Percentiles rank a stretch among this genome's conserved stretches.
Conservation (phyloP, 2,113 vertebrate genomes). For the Canis aureus region DNA sequence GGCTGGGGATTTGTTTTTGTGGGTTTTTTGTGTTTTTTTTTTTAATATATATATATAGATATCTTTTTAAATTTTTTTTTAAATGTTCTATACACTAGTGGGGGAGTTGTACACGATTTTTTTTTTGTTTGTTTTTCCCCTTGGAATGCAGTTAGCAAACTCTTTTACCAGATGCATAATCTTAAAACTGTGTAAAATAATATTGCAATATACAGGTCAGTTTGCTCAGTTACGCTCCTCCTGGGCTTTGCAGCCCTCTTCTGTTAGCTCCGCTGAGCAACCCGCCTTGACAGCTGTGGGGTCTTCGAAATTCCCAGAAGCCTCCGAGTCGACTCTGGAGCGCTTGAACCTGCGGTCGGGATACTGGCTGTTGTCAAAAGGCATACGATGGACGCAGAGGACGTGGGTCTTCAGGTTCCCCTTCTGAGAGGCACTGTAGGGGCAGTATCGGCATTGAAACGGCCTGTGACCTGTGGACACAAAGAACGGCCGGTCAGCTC, state of each 20-base stretch:
- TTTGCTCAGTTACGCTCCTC: conserved; percentile 80
- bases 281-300: conserved; percentile 79
- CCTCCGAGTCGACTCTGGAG: conserved; percentile 90
- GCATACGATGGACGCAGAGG: conserved; percentile 97
- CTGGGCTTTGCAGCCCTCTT: conserved; percentile 84
- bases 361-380: conserved; percentile 98
- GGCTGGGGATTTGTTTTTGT: conserved; percentile 80
- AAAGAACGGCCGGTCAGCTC: conserved; percentile 75
- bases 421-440: conserved; percentile 97
- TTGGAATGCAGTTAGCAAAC: conserved; percentile 76
- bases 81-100: conserved; percentile 80
- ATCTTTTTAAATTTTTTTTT: conserved; percentile 80
- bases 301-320: conserved; percentile 88
- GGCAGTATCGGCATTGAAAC: conserved; percentile 96
- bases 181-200: conserved; percentile 67
- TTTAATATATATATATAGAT: conserved; percentile 78
- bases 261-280: conserved; percentile 81
- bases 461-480: conserved; percentile 91
- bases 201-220: conserved; percentile 62
- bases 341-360: conserved; percentile 97
- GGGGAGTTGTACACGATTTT: conserved; percentile 43
- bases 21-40: conserved; percentile 71
- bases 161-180: conserved; percentile 61
- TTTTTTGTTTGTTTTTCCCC: neutral
- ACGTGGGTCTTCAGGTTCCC: conserved; percentile 98